Evolutionary conservation across 2,888 invertebrate species (phyloP), one percentile per base, ranked within the genome.

Genomic region (Sepiola atlantica): DNA sequence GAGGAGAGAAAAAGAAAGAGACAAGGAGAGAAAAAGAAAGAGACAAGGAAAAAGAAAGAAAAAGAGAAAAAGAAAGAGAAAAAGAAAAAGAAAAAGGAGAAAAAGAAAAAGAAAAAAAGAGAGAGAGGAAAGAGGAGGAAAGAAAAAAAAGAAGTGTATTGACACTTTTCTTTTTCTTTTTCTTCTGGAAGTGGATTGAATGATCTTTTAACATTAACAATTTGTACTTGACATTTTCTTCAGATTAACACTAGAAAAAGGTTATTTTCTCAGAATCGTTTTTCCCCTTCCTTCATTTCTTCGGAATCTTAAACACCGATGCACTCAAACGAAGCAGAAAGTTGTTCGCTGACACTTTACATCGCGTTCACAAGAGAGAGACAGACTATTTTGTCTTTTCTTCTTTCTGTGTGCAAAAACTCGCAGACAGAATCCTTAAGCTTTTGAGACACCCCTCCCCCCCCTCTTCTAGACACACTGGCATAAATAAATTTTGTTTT

Each of bases 191-290:
- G 45, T 45, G 77, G 32, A n/a, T 77, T n/a, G 16, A 77, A 14
- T n/a, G 28, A 61, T 77, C 77, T n/a, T n/a, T 77, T 77, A 14
- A 77, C 14, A n/a, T 77, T 77, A 45, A 32, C 77, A 77, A 77
- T 77, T 77, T 77, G 77, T n/a, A n/a, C 77, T 77, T 77, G 77
- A 77, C 77, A 77, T 77, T 77, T 77, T 77, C 32, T 77, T 77
- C 32, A n/a, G n/a, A 32, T n/a, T 77, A 18, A 77, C n/a, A n/a
- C n/a, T n/a, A 2, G 45, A 45, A 45, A 77, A 77, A 77, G 77
- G 77, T 77, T 32, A 77, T 18, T 77, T 77, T 32, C n/a, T 77
- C 12, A 32, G n/a, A n/a, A 77, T 77, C 77, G 16, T 32, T 32
- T 77, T n/a, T n/a, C n/a, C 77, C 10, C 32, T 77, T 57, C 21